Evolutionary conservation across 2,888 invertebrate genomes (phyloP).

Genomic region (Polylopha cassiicola): DNA sequence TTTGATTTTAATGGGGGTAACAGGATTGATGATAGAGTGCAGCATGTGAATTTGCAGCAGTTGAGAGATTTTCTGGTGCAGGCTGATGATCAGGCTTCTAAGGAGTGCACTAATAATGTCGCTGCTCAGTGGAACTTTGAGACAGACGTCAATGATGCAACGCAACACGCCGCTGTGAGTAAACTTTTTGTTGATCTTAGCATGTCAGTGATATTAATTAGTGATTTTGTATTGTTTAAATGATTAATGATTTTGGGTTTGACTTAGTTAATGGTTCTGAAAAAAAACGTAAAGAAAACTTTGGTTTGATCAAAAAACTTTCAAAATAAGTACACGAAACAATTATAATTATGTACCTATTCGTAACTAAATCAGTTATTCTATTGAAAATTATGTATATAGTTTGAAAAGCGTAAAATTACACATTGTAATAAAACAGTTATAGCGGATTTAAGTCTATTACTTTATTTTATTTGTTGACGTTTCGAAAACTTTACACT

Average conservation of each 20-base stretch:
- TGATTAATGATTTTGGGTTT: not conserved
- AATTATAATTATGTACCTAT: too few relatives aligned
- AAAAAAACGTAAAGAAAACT: too few relatives aligned
- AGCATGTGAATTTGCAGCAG: constrained; percentile 63
- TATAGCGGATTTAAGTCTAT: too few relatives aligned
- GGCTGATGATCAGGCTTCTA: constrained; percentile 85
- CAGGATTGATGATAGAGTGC: constrained; percentile 60
- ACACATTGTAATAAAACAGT: too few relatives aligned
- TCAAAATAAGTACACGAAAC: too few relatives aligned
- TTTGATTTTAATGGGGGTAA: constrained; percentile 64
- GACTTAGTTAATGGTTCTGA: too few relatives aligned
- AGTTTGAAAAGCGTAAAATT: too few relatives aligned
- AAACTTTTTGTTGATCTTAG: constrained; percentile 22
- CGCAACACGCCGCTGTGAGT: constrained; percentile 90
- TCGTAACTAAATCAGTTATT: too few relatives aligned
- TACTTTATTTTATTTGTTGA: too few relatives aligned
- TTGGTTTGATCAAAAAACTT: too few relatives aligned
- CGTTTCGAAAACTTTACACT: too few relatives aligned
- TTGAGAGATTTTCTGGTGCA: constrained; percentile 80
- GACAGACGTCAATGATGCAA: constrained; percentile 89
- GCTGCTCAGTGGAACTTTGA: constrained; percentile 93
- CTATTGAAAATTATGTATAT: too few relatives aligned
- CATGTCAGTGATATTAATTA: constrained; percentile 8
- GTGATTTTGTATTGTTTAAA: constrained; percentile 1
- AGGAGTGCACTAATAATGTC: constrained; percentile 91